Evolutionary conservation across 2,797 vertebrate species (phyloP).

Genomic region (Nothura maculosa): DNA sequence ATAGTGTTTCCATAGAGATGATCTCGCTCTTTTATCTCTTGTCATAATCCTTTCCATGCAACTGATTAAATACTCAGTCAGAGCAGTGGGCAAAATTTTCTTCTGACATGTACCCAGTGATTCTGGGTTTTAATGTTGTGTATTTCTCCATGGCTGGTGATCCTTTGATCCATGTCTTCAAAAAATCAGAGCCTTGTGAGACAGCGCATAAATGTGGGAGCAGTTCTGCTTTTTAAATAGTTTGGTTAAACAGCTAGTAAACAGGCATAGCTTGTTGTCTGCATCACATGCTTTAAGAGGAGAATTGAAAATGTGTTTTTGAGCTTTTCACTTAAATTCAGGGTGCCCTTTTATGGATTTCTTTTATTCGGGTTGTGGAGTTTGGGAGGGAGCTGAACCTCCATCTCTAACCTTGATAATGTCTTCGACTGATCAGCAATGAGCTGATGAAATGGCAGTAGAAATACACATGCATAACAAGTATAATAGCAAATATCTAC

Average conservation of each 20-base stretch:
- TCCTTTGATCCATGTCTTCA: not conserved
- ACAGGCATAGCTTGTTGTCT: not conserved
- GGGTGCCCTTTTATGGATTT: not conserved
- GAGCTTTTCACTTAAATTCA: not conserved
- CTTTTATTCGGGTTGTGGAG: not conserved
- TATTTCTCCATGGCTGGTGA: not conserved
- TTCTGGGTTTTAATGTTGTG: not conserved
- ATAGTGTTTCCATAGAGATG: conserved; percentile 68
- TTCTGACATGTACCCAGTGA: not conserved
- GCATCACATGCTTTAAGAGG: not conserved
- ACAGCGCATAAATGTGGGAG: not conserved
- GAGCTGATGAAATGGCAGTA: not conserved
- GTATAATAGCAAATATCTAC: not conserved
- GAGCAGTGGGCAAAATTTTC: not conserved
- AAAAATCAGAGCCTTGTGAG: not conserved
- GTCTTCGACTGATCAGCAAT: not conserved
- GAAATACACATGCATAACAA: not conserved
- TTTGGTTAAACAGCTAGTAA: not conserved
- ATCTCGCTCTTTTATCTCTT: conserved; percentile 44
- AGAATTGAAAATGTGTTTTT: not conserved
- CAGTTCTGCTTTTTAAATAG: not conserved
- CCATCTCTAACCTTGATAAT: not conserved
- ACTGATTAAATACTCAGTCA: conserved; percentile 14
- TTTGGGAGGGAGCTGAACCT: not conserved
- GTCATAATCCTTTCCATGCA: conserved; percentile 25